These are phyloP conservation scores for Tetraodon nigroviridis DNA, from an alignment of 2,113 vertebrate species.

Conservation along the genomic window DNA sequence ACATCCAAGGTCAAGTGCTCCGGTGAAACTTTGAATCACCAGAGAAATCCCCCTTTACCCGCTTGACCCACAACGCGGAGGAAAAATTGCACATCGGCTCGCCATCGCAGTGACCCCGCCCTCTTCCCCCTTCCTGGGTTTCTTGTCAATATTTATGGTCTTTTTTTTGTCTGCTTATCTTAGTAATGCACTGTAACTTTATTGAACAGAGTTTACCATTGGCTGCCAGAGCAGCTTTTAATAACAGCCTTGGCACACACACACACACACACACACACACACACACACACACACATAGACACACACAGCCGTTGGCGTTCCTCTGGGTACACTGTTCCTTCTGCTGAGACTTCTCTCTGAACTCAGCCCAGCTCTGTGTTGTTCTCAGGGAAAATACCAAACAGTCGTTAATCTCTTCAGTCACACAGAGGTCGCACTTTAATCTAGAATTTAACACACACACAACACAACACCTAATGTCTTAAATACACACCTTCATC, in stretches of 20 bases:
- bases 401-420: slow-evolving; percentile 20
- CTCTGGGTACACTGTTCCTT: slow-evolving; percentile 13
- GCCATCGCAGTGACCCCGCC: neutral
- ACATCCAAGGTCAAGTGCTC: slow-evolving; percentile 18
- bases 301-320: slow-evolving; percentile 4
- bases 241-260: slow-evolving; percentile 8
- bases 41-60: neutral
- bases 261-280: slow-evolving; percentile 6
- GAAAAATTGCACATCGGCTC: too few species aligned
- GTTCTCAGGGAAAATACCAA: slow-evolving; percentile 5
- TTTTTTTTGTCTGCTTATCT: neutral
- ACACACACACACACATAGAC: too few species aligned
- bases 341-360: slow-evolving; percentile 5
- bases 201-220: slow-evolving; percentile 17
- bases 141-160: neutral
- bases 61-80: too few species aligned
- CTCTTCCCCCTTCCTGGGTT: neutral
- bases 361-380: slow-evolving; percentile 14
- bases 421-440: slow-evolving; percentile 50
- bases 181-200: slow-evolving; percentile 4
- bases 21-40: slow-evolving; percentile 5
- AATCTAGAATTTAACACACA: slow-evolving; percentile 37
- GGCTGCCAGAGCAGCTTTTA: slow-evolving; percentile 1
- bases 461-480: slow-evolving; percentile 2
- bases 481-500: slow-evolving; percentile 38